phyloP scores from a whole-genome alignment of 2,797 vertebrate genomes.

The Sebastes flavidus region DNA sequence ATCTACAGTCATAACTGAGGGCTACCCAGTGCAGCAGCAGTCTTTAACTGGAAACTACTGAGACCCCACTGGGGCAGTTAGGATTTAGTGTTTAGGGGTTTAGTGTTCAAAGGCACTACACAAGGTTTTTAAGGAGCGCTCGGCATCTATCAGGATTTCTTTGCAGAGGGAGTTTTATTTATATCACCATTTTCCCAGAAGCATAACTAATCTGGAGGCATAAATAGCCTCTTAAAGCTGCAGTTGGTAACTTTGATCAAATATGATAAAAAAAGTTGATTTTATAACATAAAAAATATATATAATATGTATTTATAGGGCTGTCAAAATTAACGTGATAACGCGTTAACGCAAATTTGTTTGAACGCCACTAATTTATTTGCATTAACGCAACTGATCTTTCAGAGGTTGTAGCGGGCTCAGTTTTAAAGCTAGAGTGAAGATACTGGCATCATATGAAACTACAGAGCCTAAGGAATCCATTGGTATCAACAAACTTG shows the following conservation, averaged over 20 bases:
- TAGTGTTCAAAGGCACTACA: neutral
- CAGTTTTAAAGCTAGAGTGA: too few species aligned
- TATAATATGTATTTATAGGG: neutral
- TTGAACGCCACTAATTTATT: too few species aligned
- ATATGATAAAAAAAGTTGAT: neutral
- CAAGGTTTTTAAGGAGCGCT: neutral
- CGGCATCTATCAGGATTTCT: neutral
- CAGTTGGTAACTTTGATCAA: neutral
- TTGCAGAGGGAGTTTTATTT: neutral
- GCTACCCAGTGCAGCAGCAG: neutral
- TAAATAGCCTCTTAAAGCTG: neutral
- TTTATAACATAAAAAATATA: neutral
- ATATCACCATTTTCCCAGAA: neutral
- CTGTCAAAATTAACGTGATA: too few species aligned
- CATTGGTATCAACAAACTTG: too few species aligned
- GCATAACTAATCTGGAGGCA: neutral
- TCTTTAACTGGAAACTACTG: neutral
- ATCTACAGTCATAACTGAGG: neutral
- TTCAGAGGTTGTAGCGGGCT: too few species aligned
- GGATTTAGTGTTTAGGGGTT: neutral
- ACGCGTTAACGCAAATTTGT: too few species aligned
- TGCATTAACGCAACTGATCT: too few species aligned
- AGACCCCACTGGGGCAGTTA: neutral
- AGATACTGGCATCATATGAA: too few species aligned
- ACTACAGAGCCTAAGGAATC: too few species aligned